A percentile compares a stretch with the other conserved stretches of the same genome.
Conservation (phyloP, 2,888 invertebrate genomes). For the Noctuana brunneofusca region DNA sequence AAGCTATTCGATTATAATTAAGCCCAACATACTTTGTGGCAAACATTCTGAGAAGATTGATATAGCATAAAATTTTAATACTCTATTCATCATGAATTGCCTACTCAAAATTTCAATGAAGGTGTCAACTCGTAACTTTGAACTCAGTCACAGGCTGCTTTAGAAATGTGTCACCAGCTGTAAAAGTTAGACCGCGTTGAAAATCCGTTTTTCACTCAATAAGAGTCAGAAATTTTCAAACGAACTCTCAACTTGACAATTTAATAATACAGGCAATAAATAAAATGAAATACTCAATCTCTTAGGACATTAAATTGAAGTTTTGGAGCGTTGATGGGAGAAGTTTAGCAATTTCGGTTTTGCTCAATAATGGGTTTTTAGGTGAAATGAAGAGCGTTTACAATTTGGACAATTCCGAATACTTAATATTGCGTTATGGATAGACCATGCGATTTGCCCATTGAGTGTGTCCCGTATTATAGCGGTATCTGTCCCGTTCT, state of each 20-base stretch:
- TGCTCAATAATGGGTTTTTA: slow-evolving; percentile 60
- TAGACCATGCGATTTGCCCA: neutral
- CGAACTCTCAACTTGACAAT: slow-evolving; percentile 33
- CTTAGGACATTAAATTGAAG: slow-evolving; percentile 49
- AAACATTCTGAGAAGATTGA: neutral
- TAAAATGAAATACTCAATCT: slow-evolving; percentile 51
- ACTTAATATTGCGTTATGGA: slow-evolving; percentile 31
- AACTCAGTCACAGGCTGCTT: neutral
- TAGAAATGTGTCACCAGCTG: slow-evolving; percentile 38
- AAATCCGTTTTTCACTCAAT: slow-evolving; percentile 23
- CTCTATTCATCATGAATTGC: slow-evolving; percentile 4
- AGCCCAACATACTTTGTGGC: neutral
- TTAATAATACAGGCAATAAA: slow-evolving; percentile 45
- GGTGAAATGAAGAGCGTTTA: slow-evolving; percentile 58
- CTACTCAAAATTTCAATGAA: neutral
- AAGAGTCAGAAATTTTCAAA: slow-evolving; percentile 10
- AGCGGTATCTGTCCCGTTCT: neutral
- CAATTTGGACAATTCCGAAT: slow-evolving; percentile 40
- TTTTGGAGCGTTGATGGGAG: slow-evolving; percentile 51
- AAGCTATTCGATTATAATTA: neutral
- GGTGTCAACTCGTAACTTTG: slow-evolving; percentile 2
- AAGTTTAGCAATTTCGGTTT: slow-evolving; percentile 63
- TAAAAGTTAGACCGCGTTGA: slow-evolving; percentile 17
- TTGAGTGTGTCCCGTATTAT: neutral
- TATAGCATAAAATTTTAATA: neutral